phyloP scores from a whole-genome alignment of 2,888 invertebrate species.

The Sinohyriopsis cumingii region DNA sequence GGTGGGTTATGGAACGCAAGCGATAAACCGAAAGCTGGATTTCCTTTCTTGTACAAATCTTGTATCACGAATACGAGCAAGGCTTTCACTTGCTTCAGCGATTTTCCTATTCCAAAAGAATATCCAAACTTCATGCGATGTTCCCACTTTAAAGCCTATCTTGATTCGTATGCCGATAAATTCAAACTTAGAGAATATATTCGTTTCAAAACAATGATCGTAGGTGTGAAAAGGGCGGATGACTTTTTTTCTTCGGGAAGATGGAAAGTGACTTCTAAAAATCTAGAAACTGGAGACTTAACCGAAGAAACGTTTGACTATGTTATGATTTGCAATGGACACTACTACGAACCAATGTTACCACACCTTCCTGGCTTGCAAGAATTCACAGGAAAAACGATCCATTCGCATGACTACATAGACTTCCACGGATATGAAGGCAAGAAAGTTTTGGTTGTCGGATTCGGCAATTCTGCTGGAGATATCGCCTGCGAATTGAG shows the following conservation, averaged over 20 bases:
- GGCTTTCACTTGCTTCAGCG: constrained; percentile 25
- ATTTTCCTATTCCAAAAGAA: constrained; percentile 30
- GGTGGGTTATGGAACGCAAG: constrained; percentile 29
- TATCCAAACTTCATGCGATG: constrained; percentile 28
- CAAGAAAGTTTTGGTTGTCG: constrained; percentile 19
- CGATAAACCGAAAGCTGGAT: constrained; percentile 11
- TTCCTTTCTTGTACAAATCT: constrained; percentile 25
- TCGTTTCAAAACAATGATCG: constrained; percentile 10
- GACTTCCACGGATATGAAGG: constrained; percentile 23
- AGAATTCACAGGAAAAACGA: constrained; percentile 33
- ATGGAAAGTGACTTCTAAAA: constrained; percentile 48
- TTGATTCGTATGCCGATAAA: constrained; percentile 17
- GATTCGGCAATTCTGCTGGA: constrained; percentile 24
- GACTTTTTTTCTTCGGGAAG: constrained; percentile 51
- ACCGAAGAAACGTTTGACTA: constrained; percentile 37
- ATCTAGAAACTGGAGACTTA: constrained; percentile 40
- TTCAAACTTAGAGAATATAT: constrained; percentile 15
- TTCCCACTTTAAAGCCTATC: constrained; percentile 21
- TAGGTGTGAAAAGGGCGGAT: constrained; percentile 23
- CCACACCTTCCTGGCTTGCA: constrained; percentile 33
- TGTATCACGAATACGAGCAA: constrained; percentile 29
- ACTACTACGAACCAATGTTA: constrained; percentile 29
- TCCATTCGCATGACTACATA: constrained; percentile 26
- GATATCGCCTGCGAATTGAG: constrained; percentile 29
- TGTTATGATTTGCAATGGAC: constrained; percentile 56